phyloP scores from a whole-genome alignment of 2,888 invertebrate species.

The Lacanobia wlatinum region DNA sequence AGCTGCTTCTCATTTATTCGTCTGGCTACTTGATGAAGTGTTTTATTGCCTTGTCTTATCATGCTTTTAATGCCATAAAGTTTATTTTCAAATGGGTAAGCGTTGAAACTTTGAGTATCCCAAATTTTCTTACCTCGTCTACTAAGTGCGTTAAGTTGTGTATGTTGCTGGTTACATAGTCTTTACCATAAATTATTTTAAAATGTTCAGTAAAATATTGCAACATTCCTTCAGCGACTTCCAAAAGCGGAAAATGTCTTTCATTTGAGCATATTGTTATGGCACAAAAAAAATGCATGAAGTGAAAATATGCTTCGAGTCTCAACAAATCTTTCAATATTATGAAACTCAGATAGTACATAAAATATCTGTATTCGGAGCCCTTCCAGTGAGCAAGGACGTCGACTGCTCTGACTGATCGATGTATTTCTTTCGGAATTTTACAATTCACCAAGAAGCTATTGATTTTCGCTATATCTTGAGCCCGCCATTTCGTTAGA shows the following conservation, averaged over 20 bases:
- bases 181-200: not conserved
- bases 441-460: not conserved
- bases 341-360: not conserved
- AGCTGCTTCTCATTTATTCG: not conserved
- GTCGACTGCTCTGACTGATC: not conserved
- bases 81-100: constrained; percentile 2
- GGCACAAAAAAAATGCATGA: constrained; percentile 5
- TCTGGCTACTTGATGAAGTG: not conserved
- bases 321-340: not conserved
- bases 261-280: constrained; percentile 5
- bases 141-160: not conserved
- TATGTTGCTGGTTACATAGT: constrained; percentile 6
- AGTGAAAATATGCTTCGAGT: not conserved
- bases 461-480: not conserved
- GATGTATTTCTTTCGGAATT: constrained; percentile 6
- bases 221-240: constrained; percentile 1
- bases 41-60: constrained; percentile 1
- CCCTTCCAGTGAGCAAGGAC: constrained; percentile 4
- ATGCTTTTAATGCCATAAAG: not conserved
- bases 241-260: not conserved
- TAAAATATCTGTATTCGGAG: not conserved
- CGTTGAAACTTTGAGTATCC: not conserved
- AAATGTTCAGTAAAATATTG: not conserved
- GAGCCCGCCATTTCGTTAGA: constrained; percentile 2
- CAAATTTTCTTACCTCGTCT: not conserved